Evolutionary conservation across 2,797 vertebrate genomes (phyloP).

Genomic region (Kryptopterus vitreolus): DNA sequence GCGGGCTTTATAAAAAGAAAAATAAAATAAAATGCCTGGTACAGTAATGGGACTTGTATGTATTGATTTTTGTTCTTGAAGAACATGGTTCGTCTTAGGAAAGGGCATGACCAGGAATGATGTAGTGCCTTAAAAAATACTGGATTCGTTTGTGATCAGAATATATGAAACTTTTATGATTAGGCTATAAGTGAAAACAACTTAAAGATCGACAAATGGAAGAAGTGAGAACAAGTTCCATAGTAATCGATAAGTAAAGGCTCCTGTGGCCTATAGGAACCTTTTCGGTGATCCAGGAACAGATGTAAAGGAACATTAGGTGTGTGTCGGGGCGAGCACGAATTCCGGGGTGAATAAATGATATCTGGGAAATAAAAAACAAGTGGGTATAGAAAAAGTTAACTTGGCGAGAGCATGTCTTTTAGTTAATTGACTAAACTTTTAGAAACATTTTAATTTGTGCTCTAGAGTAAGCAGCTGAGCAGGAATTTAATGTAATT

Average conservation of each 20-base stretch:
- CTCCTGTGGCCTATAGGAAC: slow-evolving; percentile 1
- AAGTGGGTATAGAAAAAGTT: background rate
- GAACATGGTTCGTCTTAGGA: background rate
- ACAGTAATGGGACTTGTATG: slow-evolving; percentile 15
- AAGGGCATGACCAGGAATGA: slow-evolving; percentile 1
- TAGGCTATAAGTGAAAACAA: background rate
- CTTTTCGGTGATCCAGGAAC: background rate
- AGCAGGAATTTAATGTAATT: background rate
- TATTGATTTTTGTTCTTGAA: slow-evolving; percentile 23
- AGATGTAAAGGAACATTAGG: background rate
- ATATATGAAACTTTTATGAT: slow-evolving; percentile 1
- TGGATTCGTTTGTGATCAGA: slow-evolving; percentile 7
- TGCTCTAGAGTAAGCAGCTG: background rate
- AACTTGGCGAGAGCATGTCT: background rate
- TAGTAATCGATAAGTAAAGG: slow-evolving; percentile 12
- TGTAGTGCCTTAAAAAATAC: slow-evolving; percentile 10
- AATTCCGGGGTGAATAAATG: background rate
- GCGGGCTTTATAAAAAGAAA: slow-evolving; percentile 10
- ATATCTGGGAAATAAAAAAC: background rate
- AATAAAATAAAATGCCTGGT: slow-evolving; percentile 12
- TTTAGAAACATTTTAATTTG: background rate
- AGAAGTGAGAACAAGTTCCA: background rate
- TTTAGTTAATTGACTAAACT: background rate
- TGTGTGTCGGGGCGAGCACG: background rate
- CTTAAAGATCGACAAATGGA: slow-evolving; percentile 13